Base-by-base conservation (phyloP, 1,140 invertebrate species). In the Eumeta japonica region DNA sequence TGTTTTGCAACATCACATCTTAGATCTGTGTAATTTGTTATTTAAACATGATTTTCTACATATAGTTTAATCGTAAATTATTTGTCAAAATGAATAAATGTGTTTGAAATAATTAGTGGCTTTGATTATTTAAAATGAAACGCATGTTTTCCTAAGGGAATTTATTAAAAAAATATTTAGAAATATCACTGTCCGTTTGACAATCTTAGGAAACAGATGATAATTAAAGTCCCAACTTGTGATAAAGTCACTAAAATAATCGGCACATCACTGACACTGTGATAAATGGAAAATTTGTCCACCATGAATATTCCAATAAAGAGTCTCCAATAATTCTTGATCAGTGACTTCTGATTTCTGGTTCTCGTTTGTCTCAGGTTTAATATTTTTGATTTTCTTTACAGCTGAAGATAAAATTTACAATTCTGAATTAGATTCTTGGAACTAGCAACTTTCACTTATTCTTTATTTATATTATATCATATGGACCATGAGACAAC, bases 401-500 rank as follows among this genome's bases (percentile, higher is more conserved):
- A 73, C 62, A 65, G 71, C 70, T 74, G 70, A 42, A 70, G 66
- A 71, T 71, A 70, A 62, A 71, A 71, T 63, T 48, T 52, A 68
- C 41, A 67, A 58, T 60, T 45, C 55, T 62, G 37, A 61, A 65
- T 73, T 58, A 71, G 44, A 54, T 43, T 53, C 52, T 51, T 43
- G 16, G 12, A 15, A 15, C n/a, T 15, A 31, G 5, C 4, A 24
- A 24, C 20, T 7, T 24, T 31, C 9, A 9, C 30, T n/a, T 16
- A 27, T 16, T 32, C 11, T 32, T 30, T n/a, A n/a, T n/a, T 35
- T 34, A 46, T 40, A 51, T 66, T 76, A 79, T 47, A 78, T 77
- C 65, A 76, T 78, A 63, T 79, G 76, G 54, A 73, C 75, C 76
- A 77, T 78, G 62, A 78, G 73, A 72, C 75, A 77, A 60, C 76